phyloP scores from a whole-genome alignment of 2,797 vertebrate species.

The Myotis vivesi region DNA sequence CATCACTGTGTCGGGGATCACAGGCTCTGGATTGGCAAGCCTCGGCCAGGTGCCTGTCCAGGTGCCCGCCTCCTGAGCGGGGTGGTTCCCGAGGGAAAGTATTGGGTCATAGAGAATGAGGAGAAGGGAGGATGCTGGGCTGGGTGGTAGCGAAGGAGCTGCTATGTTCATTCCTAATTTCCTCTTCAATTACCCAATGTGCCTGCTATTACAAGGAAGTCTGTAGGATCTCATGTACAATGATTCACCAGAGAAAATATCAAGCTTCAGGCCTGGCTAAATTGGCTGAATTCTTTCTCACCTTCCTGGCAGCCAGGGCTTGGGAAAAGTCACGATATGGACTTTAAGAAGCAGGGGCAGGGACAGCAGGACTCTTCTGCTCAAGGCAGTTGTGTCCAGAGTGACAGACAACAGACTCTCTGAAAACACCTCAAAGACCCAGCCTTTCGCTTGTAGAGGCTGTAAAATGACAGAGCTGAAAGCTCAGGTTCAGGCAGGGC shows the following conservation, averaged over 20 bases:
- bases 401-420: not conserved
- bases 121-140: not conserved
- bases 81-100: not conserved
- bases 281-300: not conserved
- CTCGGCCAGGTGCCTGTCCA: not conserved
- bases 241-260: not conserved
- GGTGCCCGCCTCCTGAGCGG: not conserved
- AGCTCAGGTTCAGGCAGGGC: not conserved
- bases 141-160: not conserved
- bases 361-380: not conserved
- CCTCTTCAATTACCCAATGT: not conserved
- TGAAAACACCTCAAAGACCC: not conserved
- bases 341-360: not conserved
- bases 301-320: not conserved
- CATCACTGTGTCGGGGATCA: not conserved
- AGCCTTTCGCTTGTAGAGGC: not conserved
- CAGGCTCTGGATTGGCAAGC: not conserved
- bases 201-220: not conserved
- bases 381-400: not conserved
- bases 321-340: too few relatives aligned
- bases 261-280: not conserved
- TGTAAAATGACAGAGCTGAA: not conserved
- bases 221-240: not conserved
- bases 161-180: not conserved
- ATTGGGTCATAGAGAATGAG: not conserved